A percentile compares a stretch with the other conserved stretches of the same genome.
phyloP scores from a whole-genome alignment of 53 echinoderm and acorn worm genomes.

The Stichopus horrens region DNA sequence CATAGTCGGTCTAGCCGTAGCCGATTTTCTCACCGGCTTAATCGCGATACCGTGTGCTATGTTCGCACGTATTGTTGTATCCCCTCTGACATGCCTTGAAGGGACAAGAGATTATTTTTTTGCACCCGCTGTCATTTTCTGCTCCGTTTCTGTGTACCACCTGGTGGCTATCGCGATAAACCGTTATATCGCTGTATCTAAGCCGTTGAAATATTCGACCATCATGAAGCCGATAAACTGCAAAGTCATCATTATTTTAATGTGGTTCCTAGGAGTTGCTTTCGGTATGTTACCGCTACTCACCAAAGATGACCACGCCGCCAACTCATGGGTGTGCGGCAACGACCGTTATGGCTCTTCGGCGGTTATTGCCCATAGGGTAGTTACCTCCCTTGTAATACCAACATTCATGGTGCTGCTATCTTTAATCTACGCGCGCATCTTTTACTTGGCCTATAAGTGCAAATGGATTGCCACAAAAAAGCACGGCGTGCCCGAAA shows the following conservation, averaged over 20 bases:
- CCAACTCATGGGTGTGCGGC: conserved; percentile 19
- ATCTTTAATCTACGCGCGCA: conserved; percentile 1
- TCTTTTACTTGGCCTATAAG: conserved; percentile 24
- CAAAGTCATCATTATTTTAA: neutral
- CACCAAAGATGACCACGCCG: neutral
- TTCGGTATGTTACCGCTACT: conserved; percentile 22
- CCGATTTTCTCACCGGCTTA: conserved; percentile 20
- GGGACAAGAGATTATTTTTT: conserved; percentile 23
- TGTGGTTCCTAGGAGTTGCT: conserved; percentile 17
- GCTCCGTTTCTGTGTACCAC: conserved; percentile 19
- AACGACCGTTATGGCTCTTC: neutral
- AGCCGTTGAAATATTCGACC: neutral
- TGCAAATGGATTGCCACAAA: neutral
- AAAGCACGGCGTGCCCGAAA: neutral
- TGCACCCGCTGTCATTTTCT: conserved; percentile 15
- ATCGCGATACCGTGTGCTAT: conserved; percentile 34
- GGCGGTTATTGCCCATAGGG: neutral
- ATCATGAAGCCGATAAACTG: conserved; percentile 30
- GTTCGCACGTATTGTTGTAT: conserved; percentile 7
- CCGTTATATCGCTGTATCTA: conserved; percentile 16
- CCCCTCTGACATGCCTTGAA: conserved; percentile 8
- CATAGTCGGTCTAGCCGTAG: conserved; percentile 34
- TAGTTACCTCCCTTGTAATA: conserved; percentile 3
- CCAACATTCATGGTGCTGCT: neutral
- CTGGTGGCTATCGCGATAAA: conserved; percentile 23